Base-by-base conservation (phyloP, 2,797 vertebrate species). In the Zenarchopterus dispar region DNA sequence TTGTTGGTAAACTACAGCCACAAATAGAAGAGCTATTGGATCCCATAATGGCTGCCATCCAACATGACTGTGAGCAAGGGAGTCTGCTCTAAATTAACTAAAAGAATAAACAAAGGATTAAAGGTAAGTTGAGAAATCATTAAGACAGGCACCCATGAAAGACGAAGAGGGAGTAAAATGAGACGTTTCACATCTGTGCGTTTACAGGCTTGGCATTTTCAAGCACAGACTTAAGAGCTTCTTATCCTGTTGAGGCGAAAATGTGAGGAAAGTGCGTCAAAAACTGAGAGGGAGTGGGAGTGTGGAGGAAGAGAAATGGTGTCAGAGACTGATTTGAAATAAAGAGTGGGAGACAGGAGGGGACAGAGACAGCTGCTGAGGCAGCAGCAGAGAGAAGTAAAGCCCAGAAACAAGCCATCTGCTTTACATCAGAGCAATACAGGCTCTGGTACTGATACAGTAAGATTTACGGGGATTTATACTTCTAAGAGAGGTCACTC, bases 321-420 rank as follows among this genome's bases (percentile, higher is more conserved):
- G 23, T 1, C 18, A 70, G 54, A 62, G 78, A 77, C 44, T 81
- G 73, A 82, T 46, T 47, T 41, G 42, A 56, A 56, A 19, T 59
- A 69, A 67, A 62, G 6, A 36, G n/a, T 43, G 33, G 31, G 53
- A 52, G 62, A 73, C 42, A 72, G 64, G 55, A 48, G 33, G 41
- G 62, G 53, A 64, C 39, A 47, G 51, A 68, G 56, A 67, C 22
- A 56, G 62, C 65, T 81, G 80, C 66, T 80, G 84, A 84, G 80
- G 70, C 60, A 68, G 76, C 67, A 77, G 76, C 64, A 77, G 60
- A 80, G 63, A 70, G 31, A 6, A 62, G 73, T 70, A 44, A 39
- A 68, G 66, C 60, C 52, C 57, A 84, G 85, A 85, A 77, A 81
- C 39, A 80, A 81, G 68, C 62, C 87, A 89, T 89, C 87, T 89